Percentiles rank a stretch among this genome's conserved stretches.
Conservation (phyloP, 2,113 vertebrate species). For the Typhlomys cinereus region DNA sequence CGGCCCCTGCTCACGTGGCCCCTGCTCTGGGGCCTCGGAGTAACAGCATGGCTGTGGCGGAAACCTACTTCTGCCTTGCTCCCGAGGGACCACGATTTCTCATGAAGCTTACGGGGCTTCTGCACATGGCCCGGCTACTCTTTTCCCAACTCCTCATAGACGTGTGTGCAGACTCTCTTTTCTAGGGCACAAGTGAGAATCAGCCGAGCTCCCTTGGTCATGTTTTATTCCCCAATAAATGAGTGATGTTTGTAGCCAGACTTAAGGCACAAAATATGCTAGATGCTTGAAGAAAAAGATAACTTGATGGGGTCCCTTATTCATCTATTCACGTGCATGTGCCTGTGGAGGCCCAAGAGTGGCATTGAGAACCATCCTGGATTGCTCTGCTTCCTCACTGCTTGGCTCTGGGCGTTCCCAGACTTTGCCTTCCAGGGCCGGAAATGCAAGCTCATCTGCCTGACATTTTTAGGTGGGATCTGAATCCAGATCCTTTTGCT, state of each 20-base stretch:
- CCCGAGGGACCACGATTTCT: neutral
- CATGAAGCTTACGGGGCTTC: neutral
- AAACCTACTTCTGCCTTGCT: neutral
- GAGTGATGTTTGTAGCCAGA: constrained; percentile 12
- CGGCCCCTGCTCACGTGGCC: neutral
- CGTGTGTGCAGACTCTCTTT: neutral
- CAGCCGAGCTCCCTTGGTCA: neutral
- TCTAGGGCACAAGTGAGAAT: neutral
- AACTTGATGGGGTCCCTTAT: neutral
- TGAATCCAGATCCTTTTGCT: too few relatives aligned
- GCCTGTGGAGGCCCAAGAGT: too few relatives aligned
- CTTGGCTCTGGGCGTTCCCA: too few relatives aligned
- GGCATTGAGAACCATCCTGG: too few relatives aligned
- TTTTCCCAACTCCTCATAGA: constrained; percentile 27
- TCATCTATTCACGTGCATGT: neutral
- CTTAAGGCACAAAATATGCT: neutral
- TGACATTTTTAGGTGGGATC: too few relatives aligned
- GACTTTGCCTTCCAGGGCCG: too few relatives aligned
- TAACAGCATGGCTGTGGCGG: neutral
- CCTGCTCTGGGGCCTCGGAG: neutral
- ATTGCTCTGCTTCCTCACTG: too few relatives aligned
- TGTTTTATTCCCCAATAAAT: neutral
- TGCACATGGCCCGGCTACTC: neutral
- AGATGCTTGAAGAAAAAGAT: neutral
- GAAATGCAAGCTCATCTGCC: too few relatives aligned